Evolutionary conservation across 2,113 vertebrate species (phyloP), one percentile per base, ranked within the genome.

Genomic region (Tylochromis polylepis): DNA sequence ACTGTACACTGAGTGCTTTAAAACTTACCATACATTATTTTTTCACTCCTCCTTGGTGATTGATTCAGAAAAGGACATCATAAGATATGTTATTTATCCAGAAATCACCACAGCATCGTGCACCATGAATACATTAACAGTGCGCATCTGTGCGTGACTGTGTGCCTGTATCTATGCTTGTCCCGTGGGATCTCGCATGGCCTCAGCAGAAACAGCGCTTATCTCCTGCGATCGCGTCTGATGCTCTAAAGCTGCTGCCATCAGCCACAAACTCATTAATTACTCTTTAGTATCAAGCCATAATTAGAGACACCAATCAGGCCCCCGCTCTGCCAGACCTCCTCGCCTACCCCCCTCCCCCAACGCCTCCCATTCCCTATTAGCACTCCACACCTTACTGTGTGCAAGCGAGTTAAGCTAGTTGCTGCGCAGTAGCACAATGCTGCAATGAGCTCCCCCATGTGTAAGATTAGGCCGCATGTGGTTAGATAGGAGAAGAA

Each of bases 281-380:
- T 96, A 96, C 95, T 96, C 95, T 94, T 95, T 94, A 95, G 95
- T 94, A 95, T 95, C 94, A 96, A 95, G 89, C 93, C 89, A 85
- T 95, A 96, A 96, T 96, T 96, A 96, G 92, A 95, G 95, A 93
- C 95, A 93, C 93, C 94, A 95, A 95, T 96, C 93, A 93, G 93
- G 86, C 87, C 83, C 91, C 91, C 46, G 46, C 89, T 78, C 91
- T 31, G 80, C 72, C 22, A 36, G 75, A 82, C 81, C 80, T 8
- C 62, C 11, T 12, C 60, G n/a, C 57, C 5, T 2, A 12, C 46
- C 12, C 20, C 20, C 34, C 6, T 2, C n/a, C 15, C 16, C 18
- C 43, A 4, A 34, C 5, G 10, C 65, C 82, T 55, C 86, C 84
- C 87, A 87, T 27, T 72, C 88, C 89, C 91, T 90, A 93, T 94